Percentiles rank a stretch among this genome's conserved stretches.
Conservation (phyloP, 2,888 invertebrate genomes). For the Cantharis lateralis region DNA sequence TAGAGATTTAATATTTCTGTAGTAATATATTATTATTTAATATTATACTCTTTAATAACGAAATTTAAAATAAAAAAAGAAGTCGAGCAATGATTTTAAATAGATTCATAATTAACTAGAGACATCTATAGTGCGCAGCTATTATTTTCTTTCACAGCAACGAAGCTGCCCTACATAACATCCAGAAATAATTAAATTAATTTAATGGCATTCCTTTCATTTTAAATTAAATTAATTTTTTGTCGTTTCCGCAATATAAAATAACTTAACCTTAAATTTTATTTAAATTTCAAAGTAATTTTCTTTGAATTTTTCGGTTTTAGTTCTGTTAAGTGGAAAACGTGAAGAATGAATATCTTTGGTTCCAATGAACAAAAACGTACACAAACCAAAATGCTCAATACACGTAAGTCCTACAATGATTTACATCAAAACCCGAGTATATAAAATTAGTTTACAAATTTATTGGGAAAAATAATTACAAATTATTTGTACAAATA, state of each 20-base stretch:
- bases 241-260: not conserved
- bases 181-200: not conserved
- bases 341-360: not conserved
- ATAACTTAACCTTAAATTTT: not conserved
- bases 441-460: not conserved
- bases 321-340: not conserved
- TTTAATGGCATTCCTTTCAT: not conserved
- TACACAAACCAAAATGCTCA: not conserved
- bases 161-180: not conserved
- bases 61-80: too few species aligned
- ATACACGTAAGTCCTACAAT: not conserved
- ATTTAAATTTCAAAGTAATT: not conserved
- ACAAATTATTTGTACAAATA: conserved; percentile 36
- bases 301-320: not conserved
- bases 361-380: not conserved
- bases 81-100: too few species aligned
- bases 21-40: too few species aligned
- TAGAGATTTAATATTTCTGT: too few species aligned
- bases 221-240: not conserved
- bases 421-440: not conserved
- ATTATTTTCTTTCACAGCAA: not conserved
- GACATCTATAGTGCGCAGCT: not conserved
- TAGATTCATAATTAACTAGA: not conserved
- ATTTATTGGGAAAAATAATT: not conserved
- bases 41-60: too few species aligned